Conservation (phyloP, 2,113 vertebrate genomes). For the Amphiprion percula region DNA sequence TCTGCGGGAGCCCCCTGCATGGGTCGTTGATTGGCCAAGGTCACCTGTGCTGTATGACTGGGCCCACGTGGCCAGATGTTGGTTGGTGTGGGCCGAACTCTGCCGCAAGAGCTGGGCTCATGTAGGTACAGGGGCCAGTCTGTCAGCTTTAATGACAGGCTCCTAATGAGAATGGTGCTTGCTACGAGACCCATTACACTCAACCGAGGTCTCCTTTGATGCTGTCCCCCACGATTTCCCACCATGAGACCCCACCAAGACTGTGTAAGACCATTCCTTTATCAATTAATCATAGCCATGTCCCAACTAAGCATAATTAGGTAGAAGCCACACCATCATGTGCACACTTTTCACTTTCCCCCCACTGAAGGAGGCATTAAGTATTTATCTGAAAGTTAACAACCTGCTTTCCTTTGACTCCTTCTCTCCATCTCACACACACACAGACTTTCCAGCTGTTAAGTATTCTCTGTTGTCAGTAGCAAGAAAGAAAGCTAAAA, state of each 20-base stretch:
- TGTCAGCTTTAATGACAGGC: slow-evolving; percentile 93
- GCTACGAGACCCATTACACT: slow-evolving; percentile 95
- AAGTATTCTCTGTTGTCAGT: slow-evolving; percentile 68
- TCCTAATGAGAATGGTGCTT: slow-evolving; percentile 94
- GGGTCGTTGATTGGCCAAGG: slow-evolving; percentile 91
- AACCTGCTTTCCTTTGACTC: slow-evolving; percentile 85
- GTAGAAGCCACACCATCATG: slow-evolving; percentile 94
- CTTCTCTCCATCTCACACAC: slow-evolving; percentile 65
- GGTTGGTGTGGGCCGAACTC: slow-evolving; percentile 83
- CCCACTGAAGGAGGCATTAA: slow-evolving; percentile 93
- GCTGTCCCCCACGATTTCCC: slow-evolving; percentile 89
- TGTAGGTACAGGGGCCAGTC: slow-evolving; percentile 91
- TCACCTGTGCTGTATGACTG: slow-evolving; percentile 88
- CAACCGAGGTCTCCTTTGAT: slow-evolving; percentile 97
- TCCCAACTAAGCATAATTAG: slow-evolving; percentile 98
- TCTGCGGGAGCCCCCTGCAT: slow-evolving; percentile 86
- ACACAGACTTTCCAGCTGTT: slow-evolving; percentile 65
- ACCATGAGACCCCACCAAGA: slow-evolving; percentile 91
- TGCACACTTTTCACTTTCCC: slow-evolving; percentile 84
- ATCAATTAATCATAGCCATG: slow-evolving; percentile 98
- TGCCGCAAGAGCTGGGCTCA: slow-evolving; percentile 76
- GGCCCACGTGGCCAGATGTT: slow-evolving; percentile 61
- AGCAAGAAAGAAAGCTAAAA: slow-evolving; percentile 46
- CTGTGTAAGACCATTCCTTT: slow-evolving; percentile 92
- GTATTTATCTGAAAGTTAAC: slow-evolving; percentile 98